phyloP scores from a whole-genome alignment of 2,888 invertebrate species.

The Eutolmus rufibarbis region DNA sequence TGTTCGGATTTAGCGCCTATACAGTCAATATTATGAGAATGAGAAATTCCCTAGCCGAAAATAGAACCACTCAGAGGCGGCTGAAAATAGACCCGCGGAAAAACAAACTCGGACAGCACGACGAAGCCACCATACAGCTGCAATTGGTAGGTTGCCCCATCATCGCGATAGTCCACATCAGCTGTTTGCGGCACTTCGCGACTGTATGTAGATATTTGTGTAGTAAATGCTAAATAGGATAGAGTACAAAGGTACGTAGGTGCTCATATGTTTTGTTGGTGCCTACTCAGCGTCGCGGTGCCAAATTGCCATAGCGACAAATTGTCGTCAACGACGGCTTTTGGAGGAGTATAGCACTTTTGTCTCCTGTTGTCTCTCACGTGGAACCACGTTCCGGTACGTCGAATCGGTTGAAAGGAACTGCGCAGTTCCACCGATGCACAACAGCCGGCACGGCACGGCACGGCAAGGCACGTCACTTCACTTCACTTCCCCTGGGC shows the following conservation, averaged over 20 bases:
- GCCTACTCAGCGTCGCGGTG: not conserved
- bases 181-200: not conserved
- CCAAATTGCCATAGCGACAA: not conserved
- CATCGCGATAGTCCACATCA: not conserved
- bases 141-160: not conserved
- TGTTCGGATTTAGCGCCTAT: not conserved
- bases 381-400: constrained; percentile 25
- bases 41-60: not conserved
- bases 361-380: not conserved
- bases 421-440: constrained; percentile 16
- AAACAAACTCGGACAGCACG: not conserved
- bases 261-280: not conserved
- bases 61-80: not conserved
- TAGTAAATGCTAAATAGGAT: not conserved
- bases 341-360: not conserved
- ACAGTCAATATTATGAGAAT: not conserved
- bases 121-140: not conserved
- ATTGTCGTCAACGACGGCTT: not conserved
- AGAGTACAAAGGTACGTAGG: not conserved
- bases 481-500: not conserved
- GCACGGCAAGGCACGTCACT: too few relatives aligned
- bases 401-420: constrained; percentile 6
- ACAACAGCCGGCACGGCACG: not conserved
- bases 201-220: not conserved
- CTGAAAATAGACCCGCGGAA: not conserved